Evolutionary conservation across 2,113 vertebrate species (phyloP).

Genomic region (Geococcyx californianus): DNA sequence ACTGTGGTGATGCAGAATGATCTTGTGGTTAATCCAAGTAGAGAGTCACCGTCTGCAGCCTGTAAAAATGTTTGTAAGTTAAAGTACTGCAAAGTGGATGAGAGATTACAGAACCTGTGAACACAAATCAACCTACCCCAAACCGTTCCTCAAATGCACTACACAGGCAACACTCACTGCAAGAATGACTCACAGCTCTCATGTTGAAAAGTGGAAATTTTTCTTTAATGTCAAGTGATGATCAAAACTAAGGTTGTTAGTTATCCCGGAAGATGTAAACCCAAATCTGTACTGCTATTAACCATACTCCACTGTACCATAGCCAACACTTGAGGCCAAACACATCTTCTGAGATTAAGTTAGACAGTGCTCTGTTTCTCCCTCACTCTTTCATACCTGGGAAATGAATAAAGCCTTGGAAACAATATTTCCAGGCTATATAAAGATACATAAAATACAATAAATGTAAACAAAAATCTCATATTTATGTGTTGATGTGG

Average conservation of each 20-base stretch:
- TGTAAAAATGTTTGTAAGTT: not conserved
- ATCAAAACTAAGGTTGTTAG: not conserved
- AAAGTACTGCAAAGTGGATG: constrained; percentile 13
- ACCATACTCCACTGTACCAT: not conserved
- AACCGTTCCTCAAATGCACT: constrained; percentile 48
- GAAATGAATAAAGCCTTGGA: constrained; percentile 1
- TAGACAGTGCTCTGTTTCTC: not conserved
- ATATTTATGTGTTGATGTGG: constrained; percentile 50
- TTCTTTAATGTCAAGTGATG: constrained; percentile 1
- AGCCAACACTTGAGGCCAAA: not conserved
- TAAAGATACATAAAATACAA: constrained; percentile 29
- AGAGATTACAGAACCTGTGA: constrained; percentile 29
- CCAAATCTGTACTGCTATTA: not conserved
- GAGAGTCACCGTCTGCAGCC: not conserved
- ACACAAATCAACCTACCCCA: not conserved
- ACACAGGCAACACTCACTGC: not conserved
- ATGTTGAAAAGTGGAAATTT: not conserved
- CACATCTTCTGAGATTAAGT: not conserved
- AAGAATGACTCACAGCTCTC: not conserved
- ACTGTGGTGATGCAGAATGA: constrained; percentile 16
- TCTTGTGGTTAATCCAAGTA: constrained; percentile 20
- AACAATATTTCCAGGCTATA: constrained; percentile 14
- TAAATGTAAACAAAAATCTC: constrained; percentile 52
- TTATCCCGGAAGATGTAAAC: not conserved
- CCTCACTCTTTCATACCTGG: not conserved